These are phyloP conservation scores for Chironomus tepperi DNA, from an alignment of 1,140 invertebrate species.

Conservation along the genomic window DNA sequence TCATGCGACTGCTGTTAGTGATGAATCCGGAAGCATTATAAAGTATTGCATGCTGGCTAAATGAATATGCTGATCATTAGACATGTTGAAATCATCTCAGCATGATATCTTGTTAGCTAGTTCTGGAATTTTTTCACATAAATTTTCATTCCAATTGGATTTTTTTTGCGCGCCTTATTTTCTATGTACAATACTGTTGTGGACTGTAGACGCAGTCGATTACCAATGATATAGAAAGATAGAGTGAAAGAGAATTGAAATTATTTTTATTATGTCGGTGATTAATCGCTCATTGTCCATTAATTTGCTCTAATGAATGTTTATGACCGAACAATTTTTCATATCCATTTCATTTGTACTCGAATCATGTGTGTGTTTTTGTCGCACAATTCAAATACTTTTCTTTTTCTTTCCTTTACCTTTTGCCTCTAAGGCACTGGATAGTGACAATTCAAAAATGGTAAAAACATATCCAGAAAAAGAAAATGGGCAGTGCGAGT, in stretches of 20 bases:
- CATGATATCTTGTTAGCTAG: background rate
- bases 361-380: background rate
- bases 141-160: no score
- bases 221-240: background rate
- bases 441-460: conserved; percentile 8
- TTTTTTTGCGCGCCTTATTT: background rate
- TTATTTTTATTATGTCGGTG: background rate
- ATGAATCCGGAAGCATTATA: background rate
- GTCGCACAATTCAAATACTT: background rate
- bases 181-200: background rate
- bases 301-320: conserved; percentile 23
- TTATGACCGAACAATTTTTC: conserved; percentile 20
- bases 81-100: background rate
- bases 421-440: background rate
- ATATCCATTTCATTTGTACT: background rate
- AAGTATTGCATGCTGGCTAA: background rate
- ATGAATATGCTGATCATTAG: background rate
- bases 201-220: no score
- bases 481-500: no score
- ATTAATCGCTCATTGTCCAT: conserved; percentile 18
- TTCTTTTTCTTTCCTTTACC: background rate
- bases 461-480: background rate
- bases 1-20: background rate
- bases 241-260: background rate
- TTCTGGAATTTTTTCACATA: background rate